These are phyloP conservation scores for Nannobrachium achirus DNA, from an alignment of 2,113 vertebrate species.

Conservation along the genomic window DNA sequence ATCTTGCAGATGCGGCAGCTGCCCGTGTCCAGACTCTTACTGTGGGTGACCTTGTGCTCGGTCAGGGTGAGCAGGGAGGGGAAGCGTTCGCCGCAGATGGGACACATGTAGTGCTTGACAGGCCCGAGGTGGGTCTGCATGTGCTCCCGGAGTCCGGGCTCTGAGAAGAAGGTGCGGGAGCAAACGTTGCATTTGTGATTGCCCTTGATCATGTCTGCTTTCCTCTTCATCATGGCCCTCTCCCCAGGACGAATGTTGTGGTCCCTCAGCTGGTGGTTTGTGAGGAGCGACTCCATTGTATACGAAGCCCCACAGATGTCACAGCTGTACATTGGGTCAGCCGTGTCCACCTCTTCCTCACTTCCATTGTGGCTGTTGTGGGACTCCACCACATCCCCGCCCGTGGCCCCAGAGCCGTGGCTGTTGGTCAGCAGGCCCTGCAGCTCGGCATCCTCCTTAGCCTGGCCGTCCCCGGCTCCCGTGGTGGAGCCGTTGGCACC, in stretches of 20 bases:
- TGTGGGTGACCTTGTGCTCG: conserved; percentile 98
- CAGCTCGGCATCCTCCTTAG: conserved; percentile 93
- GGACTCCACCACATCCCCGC: conserved; percentile 76
- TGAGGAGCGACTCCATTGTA: conserved; percentile 97
- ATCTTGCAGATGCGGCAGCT: conserved; percentile 99
- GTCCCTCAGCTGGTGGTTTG: conserved; percentile 96
- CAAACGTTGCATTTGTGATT: conserved; percentile 99
- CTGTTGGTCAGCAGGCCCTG: conserved; percentile 91
- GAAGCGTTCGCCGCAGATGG: conserved; percentile 97
- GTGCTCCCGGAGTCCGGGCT: conserved; percentile 94
- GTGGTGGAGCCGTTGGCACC: conserved; percentile 88
- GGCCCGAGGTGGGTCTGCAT: conserved; percentile 98
- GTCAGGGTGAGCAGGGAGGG: conserved; percentile 97
- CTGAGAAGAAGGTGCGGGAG: conserved; percentile 98
- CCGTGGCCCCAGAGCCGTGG: conserved; percentile 76
- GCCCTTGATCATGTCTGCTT: conserved; percentile 98
- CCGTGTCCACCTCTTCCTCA: conserved; percentile 92
- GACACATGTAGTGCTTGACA: conserved; percentile 99
- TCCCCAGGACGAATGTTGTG: conserved; percentile 98
- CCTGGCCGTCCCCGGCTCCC: conserved; percentile 76
- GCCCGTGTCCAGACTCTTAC: conserved; percentile 97
- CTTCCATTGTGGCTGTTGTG: conserved; percentile 94
- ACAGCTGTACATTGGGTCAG: conserved; percentile 95
- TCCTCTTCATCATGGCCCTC: conserved; percentile 93
- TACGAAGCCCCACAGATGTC: conserved; percentile 98